Evolutionary conservation across 2,888 invertebrate genomes (phyloP).

Genomic region (Lycia hirtaria): DNA sequence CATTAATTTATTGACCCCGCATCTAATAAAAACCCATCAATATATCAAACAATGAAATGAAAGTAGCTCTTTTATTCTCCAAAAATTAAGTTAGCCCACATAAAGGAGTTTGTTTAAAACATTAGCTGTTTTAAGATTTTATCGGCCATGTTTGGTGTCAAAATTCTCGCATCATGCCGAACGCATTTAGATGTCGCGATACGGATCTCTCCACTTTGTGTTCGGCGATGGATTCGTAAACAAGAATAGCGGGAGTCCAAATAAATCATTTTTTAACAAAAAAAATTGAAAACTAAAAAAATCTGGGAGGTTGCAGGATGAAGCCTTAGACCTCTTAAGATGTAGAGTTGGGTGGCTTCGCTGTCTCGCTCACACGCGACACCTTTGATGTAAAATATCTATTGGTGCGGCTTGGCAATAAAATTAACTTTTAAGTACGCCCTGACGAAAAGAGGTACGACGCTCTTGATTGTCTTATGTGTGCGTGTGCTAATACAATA

Average conservation of each 20-base stretch:
- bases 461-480: too few species aligned
- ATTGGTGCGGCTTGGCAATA: too few species aligned
- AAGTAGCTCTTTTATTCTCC: slow-evolving; percentile 76
- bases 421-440: too few species aligned
- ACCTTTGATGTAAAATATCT: too few species aligned
- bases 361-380: too few species aligned
- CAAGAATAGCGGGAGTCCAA: slow-evolving; percentile 82
- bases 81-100: slow-evolving; percentile 82
- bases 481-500: too few species aligned
- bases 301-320: slow-evolving; percentile 26
- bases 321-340: too few species aligned
- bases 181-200: slow-evolving; percentile 75
- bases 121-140: slow-evolving; percentile 83
- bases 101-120: slow-evolving; percentile 84
- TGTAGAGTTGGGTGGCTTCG: too few species aligned
- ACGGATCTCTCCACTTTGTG: slow-evolving; percentile 76
- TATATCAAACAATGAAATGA: slow-evolving; percentile 65
- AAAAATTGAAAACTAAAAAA: slow-evolving; percentile 34
- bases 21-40: slow-evolving; percentile 51
- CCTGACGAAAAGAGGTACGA: too few species aligned
- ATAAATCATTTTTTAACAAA: slow-evolving; percentile 70
- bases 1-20: slow-evolving; percentile 30
- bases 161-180: slow-evolving; percentile 84
- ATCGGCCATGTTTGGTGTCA: slow-evolving; percentile 82
- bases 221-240: slow-evolving; percentile 77